Conservation (phyloP, 2,797 vertebrate genomes). For the Loriculus beryllinus region DNA sequence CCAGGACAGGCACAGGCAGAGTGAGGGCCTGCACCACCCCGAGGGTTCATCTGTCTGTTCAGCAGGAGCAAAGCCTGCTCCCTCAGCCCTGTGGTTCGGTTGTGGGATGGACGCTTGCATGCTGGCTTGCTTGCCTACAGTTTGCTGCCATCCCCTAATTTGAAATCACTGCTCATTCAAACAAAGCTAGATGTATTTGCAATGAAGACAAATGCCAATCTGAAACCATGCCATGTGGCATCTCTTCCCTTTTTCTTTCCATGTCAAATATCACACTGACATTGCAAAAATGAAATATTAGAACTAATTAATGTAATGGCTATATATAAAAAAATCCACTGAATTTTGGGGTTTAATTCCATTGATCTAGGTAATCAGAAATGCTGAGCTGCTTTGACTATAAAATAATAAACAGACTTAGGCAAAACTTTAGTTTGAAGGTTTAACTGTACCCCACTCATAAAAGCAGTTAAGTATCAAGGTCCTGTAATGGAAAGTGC, state of each 20-base stretch:
- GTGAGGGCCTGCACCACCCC: rapidly evolving
- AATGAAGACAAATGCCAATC: background rate
- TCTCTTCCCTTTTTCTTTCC: background rate
- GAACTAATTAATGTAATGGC: background rate
- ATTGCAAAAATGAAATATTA: background rate
- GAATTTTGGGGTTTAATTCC: background rate
- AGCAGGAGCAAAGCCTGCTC: background rate
- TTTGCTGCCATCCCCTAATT: background rate
- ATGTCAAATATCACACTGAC: background rate
- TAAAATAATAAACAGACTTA: background rate
- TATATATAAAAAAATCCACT: background rate
- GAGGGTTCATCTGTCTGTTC: background rate
- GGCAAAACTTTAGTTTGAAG: background rate
- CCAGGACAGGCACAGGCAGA: background rate
- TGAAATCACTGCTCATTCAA: background rate
- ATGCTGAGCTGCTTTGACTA: background rate
- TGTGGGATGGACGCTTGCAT: background rate
- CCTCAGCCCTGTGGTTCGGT: background rate
- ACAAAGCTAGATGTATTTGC: background rate
- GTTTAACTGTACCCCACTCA: background rate
- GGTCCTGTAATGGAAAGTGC: background rate
- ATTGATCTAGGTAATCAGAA: background rate
- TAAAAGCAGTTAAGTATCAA: background rate
- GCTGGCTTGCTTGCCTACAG: background rate
- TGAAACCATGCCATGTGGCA: background rate